A percentile compares a stretch with the other conserved stretches of the same genome.
Evolutionary conservation across 2,888 invertebrate species (phyloP).

Genomic region (Biston stratarius): DNA sequence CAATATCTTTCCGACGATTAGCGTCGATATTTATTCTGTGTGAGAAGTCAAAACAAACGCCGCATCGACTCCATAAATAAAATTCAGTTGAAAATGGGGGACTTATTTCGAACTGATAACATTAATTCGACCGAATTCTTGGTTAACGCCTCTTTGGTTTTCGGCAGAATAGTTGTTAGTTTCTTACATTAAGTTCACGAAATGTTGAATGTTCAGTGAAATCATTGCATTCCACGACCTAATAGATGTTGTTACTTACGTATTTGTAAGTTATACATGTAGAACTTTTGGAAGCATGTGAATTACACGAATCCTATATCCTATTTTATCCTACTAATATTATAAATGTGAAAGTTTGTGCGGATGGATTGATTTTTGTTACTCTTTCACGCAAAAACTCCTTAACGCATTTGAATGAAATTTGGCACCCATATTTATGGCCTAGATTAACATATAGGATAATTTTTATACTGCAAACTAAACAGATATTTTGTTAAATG

Average conservation of each 20-base stretch:
- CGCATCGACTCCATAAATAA: constrained; percentile 50
- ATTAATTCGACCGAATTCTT: constrained; percentile 38
- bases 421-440: no score
- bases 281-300: background rate
- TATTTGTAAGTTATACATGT: background rate
- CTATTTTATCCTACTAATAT: no score
- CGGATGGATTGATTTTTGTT: no score
- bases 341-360: no score
- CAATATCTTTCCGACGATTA: constrained; percentile 75
- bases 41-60: constrained; percentile 75
- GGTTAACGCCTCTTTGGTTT: constrained; percentile 32
- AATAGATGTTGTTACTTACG: background rate
- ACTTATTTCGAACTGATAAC: constrained; percentile 44
- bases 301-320: no score
- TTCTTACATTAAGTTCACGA: constrained; percentile 13
- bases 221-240: constrained; percentile 19
- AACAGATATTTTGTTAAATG: no score
- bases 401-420: no score
- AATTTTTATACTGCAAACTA: no score
- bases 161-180: constrained; percentile 30
- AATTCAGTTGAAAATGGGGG: constrained; percentile 45
- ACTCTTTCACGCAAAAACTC: no score
- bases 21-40: constrained; percentile 76
- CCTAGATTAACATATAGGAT: no score
- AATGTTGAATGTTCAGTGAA: constrained; percentile 23